phyloP scores from a whole-genome alignment of 1,140 invertebrate species.

The Diorhabda elongata region DNA sequence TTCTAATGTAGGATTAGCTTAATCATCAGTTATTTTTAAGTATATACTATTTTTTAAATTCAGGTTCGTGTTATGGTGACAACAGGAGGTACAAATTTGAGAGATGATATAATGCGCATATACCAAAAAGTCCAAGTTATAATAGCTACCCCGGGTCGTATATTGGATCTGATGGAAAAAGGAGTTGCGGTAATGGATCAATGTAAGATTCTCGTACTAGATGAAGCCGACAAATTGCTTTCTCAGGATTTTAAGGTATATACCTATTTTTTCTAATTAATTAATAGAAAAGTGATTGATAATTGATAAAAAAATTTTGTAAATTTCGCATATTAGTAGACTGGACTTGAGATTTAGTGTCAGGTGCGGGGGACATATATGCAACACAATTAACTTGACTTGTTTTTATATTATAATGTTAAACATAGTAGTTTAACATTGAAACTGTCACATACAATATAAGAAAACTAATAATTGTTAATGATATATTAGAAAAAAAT shows the following conservation, averaged over 20 bases:
- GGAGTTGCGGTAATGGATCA: conserved; percentile 89
- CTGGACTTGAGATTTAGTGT: conserved; percentile 25
- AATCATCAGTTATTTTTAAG: too few relatives aligned
- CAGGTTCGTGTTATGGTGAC: conserved; percentile 95
- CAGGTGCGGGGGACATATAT: conserved; percentile 31
- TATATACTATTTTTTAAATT: neutral
- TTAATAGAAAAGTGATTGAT: too few relatives aligned
- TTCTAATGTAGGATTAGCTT: too few relatives aligned
- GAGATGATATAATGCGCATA: conserved; percentile 99
- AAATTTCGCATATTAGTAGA: conserved; percentile 23
- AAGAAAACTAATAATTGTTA: too few relatives aligned
- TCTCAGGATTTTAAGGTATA: conserved; percentile 92
- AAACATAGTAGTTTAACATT: too few relatives aligned
- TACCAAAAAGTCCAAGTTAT: conserved; percentile 99
- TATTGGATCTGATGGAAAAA: conserved; percentile 99
- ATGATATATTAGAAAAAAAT: too few relatives aligned
- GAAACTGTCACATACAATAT: too few relatives aligned
- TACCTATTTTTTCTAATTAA: too few relatives aligned
- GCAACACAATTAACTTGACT: conserved; percentile 30
- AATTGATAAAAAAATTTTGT: too few relatives aligned
- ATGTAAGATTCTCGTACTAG: conserved; percentile 94
- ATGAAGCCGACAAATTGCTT: conserved; percentile 98
- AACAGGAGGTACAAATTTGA: conserved; percentile 93
- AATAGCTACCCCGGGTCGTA: conserved; percentile 98
- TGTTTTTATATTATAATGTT: neutral